These are phyloP conservation scores for Pollenia labialis DNA, from an alignment of 2,888 invertebrate genomes.

Conservation along the genomic window DNA sequence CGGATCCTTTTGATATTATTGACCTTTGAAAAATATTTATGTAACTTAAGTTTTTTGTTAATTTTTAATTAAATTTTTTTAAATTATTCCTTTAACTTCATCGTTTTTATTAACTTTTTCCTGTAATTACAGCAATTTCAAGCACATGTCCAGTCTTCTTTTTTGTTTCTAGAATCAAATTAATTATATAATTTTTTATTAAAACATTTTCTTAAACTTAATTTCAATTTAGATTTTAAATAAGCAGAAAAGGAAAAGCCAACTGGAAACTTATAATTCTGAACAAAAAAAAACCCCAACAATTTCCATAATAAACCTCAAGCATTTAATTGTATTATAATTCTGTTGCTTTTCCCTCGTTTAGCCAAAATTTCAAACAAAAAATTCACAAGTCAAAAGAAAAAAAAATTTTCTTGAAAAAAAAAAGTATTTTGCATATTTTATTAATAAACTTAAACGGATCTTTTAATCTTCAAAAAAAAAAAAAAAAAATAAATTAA, in stretches of 20 bases:
- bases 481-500: not conserved
- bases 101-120: too few species aligned
- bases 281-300: not conserved
- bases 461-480: conserved; percentile 45
- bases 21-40: too few species aligned
- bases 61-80: too few species aligned
- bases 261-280: conserved; percentile 15
- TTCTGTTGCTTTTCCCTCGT: conserved; percentile 29
- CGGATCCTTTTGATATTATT: too few species aligned
- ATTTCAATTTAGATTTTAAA: conserved; percentile 34
- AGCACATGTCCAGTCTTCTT: not conserved
- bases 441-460: conserved; percentile 47
- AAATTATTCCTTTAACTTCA: too few species aligned
- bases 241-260: not conserved
- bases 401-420: conserved; percentile 32
- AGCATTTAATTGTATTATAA: conserved; percentile 62
- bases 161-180: not conserved
- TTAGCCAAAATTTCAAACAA: not conserved
- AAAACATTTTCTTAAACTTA: conserved; percentile 7
- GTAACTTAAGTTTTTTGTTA: too few species aligned
- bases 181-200: conserved; percentile 10
- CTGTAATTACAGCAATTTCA: too few species aligned
- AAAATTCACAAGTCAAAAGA: not conserved
- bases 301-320: conserved; percentile 43
- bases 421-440: conserved; percentile 36